A percentile compares a stretch with the other conserved stretches of the same genome.
These are phyloP conservation scores for Drosophila setosimentum DNA, from an alignment of 2,888 invertebrate genomes.

Conservation along the genomic window DNA sequence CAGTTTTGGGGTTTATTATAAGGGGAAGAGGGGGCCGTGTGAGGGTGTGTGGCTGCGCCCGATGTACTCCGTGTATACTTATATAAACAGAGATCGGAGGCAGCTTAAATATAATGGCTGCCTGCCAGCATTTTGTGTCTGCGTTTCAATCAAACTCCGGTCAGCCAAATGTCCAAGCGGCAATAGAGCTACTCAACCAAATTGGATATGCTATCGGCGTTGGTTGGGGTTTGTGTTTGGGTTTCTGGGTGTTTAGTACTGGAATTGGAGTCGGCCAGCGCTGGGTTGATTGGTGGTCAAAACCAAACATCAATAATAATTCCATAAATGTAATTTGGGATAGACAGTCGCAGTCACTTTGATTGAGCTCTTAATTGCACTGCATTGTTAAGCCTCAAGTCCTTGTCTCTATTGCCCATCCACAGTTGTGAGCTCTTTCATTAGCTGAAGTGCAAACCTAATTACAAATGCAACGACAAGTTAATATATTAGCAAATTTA, in stretches of 20 bases:
- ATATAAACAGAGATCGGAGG: constrained; percentile 55
- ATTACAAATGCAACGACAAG: constrained; percentile 11
- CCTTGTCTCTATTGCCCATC: constrained; percentile 18
- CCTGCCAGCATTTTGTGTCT: constrained; percentile 76
- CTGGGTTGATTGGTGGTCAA: constrained; percentile 68
- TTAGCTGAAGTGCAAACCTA: constrained; percentile 58
- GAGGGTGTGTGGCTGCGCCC: constrained; percentile 15
- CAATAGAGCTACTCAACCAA: constrained; percentile 71
- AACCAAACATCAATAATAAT: constrained; percentile 79
- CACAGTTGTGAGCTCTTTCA: constrained; percentile 45
- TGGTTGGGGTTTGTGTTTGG: constrained; percentile 29
- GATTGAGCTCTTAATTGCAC: constrained; percentile 81
- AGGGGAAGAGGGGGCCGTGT: background rate
- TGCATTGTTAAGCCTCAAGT: constrained; percentile 67
- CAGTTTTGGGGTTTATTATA: constrained; percentile 15
- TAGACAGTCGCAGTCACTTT: constrained; percentile 63
- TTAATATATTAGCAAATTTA: background rate
- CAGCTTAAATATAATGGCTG: constrained; percentile 78
- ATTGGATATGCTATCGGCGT: constrained; percentile 69
- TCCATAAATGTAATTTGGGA: constrained; percentile 77
- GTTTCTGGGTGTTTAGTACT: constrained; percentile 9
- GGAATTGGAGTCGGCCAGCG: constrained; percentile 28
- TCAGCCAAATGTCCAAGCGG: constrained; percentile 63
- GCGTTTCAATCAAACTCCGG: constrained; percentile 70
- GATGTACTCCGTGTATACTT: constrained; percentile 16